Evolutionary conservation across 2,797 vertebrate species (phyloP), one percentile per base, ranked within the genome.

Genomic region (Diplodus sargus): DNA sequence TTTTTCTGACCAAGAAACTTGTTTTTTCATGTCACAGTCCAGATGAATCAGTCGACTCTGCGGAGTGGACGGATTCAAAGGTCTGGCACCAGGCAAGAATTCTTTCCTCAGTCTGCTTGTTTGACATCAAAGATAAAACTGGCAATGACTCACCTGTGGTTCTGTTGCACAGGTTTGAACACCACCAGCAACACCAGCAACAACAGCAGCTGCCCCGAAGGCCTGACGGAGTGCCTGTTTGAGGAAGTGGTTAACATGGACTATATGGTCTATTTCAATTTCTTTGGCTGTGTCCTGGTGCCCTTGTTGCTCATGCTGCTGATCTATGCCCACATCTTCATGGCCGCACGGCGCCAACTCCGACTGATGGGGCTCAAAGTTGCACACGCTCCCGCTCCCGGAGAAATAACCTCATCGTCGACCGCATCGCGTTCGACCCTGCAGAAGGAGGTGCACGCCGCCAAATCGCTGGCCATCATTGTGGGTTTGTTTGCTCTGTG

Each of bases 201-300:
- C 58, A 89, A 74, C 14, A 66, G 60, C 82, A 81, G 1, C 63
- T 99, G 98, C 64, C 92, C 94, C 14, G 67, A 85, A 28, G 95
- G 96, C 61, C 93, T 95, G 94, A 94, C 96, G 3, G 87, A 90
- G n/a, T 99, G 98, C 77, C 91, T 97, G 49, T 99, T 99, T 28
- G 97, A 98, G 85, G 84, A 89, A 0, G 98, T 99, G 89, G 97
- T 99, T 34, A 95, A 95, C 61, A 95, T 99, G 96, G 95, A 96
- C 90, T 99, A 99, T 91, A 99, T 99, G 98, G 95, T 99, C 60
- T 99, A 97, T 89, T 99, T 97, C 91, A 99, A 99, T 87, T 99
- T 99, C 91, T 97, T 99, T 0, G 96, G 96, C 22, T 99, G 96
- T 0, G 97, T 99, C 28, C 92, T 99, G 62, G 54, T 96, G 59